Conservation (phyloP, 2,113 vertebrate genomes). For the Eolophus roseicapilla region DNA sequence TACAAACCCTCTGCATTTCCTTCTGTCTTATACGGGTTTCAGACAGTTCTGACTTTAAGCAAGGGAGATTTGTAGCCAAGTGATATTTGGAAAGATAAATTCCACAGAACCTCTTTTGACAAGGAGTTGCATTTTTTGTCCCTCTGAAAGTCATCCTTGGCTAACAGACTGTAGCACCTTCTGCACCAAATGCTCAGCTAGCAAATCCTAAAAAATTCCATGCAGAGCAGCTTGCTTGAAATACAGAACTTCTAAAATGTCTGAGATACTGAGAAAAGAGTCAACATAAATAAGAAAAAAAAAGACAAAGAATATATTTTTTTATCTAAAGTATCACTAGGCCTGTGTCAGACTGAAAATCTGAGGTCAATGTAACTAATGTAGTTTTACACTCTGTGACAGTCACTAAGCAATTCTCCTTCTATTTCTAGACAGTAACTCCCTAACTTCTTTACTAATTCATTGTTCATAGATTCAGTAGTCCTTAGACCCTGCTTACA, state of each 20-base stretch:
- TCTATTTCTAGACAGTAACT: background rate
- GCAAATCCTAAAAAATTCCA: background rate
- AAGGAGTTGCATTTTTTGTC: background rate
- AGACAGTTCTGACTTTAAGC: background rate
- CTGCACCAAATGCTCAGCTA: background rate
- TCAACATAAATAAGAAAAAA: background rate
- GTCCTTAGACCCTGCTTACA: background rate
- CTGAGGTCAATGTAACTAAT: background rate
- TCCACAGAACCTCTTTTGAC: background rate
- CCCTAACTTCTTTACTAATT: background rate
- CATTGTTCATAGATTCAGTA: background rate
- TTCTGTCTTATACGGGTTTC: background rate
- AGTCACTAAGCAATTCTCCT: background rate
- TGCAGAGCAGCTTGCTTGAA: background rate
- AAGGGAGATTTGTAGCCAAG: background rate
- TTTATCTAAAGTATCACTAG: background rate
- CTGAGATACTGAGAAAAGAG: background rate
- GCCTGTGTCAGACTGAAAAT: background rate
- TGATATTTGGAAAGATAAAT: background rate
- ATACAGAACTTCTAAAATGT: background rate
- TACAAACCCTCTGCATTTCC: fast-evolving
- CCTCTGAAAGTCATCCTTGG: background rate
- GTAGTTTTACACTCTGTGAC: background rate
- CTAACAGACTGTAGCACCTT: fast-evolving
- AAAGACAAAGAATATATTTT: background rate